Conservation (phyloP, 2,113 vertebrate genomes). For the Oreochromis spilurus region DNA sequence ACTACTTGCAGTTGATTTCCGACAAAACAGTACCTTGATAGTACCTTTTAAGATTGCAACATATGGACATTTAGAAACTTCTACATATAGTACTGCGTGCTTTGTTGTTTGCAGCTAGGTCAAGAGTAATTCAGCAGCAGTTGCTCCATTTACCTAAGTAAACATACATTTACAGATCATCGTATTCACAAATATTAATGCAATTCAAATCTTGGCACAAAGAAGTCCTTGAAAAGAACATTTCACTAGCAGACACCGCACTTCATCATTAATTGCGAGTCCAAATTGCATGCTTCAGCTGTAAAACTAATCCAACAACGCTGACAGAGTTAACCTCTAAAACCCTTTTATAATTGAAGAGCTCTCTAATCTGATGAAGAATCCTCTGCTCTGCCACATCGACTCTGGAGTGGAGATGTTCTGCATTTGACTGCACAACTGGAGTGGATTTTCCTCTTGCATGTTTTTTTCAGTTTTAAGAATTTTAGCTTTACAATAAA, state of each 20-base stretch:
- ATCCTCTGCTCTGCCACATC: background rate
- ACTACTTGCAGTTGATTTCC: background rate
- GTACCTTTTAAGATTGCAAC: background rate
- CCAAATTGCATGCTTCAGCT: slow-evolving; percentile 17
- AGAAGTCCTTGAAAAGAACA: slow-evolving; percentile 3
- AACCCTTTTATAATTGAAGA: slow-evolving; percentile 1
- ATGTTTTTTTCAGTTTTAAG: background rate
- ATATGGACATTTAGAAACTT: background rate
- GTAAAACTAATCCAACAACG: background rate
- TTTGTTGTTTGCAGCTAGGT: background rate
- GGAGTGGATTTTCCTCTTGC: background rate
- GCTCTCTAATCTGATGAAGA: slow-evolving; percentile 1
- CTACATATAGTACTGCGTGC: background rate
- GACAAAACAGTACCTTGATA: background rate
- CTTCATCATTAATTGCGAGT: background rate
- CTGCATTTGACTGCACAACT: background rate
- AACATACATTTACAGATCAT: background rate
- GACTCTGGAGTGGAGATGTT: background rate
- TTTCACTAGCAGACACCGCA: background rate
- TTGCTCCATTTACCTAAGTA: background rate
- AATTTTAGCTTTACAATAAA: background rate
- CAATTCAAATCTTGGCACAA: background rate
- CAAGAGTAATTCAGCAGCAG: background rate
- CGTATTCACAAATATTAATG: background rate
- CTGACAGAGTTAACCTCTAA: background rate